phyloP scores from a whole-genome alignment of 92 coral and sea anemone species.

The Porites cylindrica region DNA sequence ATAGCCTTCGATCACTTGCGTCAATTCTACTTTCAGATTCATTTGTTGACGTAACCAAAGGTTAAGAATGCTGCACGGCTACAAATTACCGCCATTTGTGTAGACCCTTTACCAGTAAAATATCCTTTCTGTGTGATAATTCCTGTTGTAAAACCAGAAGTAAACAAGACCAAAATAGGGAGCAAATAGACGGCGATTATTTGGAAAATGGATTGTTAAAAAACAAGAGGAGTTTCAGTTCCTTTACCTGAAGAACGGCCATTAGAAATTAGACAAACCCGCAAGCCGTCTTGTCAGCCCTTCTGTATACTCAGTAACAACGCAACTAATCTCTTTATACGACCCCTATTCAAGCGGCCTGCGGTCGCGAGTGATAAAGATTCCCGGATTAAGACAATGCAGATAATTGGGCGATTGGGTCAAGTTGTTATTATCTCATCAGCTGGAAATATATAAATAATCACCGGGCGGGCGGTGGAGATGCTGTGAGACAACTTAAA shows the following conservation, averaged over 20 bases:
- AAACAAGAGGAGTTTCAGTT: conserved; percentile 24
- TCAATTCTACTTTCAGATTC: conserved; percentile 35
- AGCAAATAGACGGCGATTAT: conserved; percentile 24
- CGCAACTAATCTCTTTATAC: conserved; percentile 51
- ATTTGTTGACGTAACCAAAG: conserved; percentile 35
- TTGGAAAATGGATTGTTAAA: conserved; percentile 29
- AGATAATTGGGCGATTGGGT: conserved; percentile 58
- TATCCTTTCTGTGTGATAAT: conserved; percentile 25
- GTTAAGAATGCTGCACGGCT: conserved; percentile 16
- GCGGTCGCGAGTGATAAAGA: conserved; percentile 66
- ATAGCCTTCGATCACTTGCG: conserved; percentile 24
- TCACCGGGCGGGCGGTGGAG: conserved; percentile 51
- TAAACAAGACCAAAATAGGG: conserved; percentile 31
- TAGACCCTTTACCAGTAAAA: conserved; percentile 42
- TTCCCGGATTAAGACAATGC: conserved; percentile 72
- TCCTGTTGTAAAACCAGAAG: conserved; percentile 14
- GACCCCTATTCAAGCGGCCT: conserved; percentile 70
- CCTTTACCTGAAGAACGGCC: conserved; percentile 80
- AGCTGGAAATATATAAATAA: conserved; percentile 75
- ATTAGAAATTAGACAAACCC: conserved; percentile 60
- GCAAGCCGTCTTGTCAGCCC: conserved; percentile 30
- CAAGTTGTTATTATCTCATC: conserved; percentile 74
- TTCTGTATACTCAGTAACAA: conserved; percentile 48
- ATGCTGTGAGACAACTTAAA: conserved; percentile 41
- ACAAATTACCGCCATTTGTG: conserved; percentile 48